These are phyloP conservation scores for Willisornis vidua DNA, from an alignment of 2,113 vertebrate genomes.

Conservation along the genomic window DNA sequence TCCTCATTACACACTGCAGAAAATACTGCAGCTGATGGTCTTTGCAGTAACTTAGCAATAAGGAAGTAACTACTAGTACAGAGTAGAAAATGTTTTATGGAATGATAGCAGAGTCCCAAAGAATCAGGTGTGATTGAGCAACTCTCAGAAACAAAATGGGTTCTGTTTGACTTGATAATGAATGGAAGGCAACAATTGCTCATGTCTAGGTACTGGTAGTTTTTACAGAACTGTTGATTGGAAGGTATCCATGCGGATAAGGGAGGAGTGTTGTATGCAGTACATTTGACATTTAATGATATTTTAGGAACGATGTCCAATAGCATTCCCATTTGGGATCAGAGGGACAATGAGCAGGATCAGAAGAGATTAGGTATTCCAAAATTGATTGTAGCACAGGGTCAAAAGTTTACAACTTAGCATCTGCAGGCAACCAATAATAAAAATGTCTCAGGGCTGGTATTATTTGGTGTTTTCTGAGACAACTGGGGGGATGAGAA, in stretches of 20 bases:
- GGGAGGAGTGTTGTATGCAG: background rate
- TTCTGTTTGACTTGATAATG: background rate
- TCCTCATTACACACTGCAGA: background rate
- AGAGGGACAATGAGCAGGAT: background rate
- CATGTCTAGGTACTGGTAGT: background rate
- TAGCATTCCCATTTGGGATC: background rate
- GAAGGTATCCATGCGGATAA: background rate
- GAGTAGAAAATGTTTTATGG: background rate
- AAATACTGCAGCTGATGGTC: background rate
- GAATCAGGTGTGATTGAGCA: background rate
- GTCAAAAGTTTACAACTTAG: background rate
- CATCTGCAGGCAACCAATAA: rapidly evolving
- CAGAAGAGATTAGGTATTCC: background rate
- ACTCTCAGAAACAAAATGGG: background rate
- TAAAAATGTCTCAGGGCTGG: background rate
- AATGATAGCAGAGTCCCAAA: background rate
- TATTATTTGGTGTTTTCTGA: background rate
- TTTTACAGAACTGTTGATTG: background rate
- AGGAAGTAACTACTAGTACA: background rate
- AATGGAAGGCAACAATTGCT: background rate
- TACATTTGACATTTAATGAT: background rate
- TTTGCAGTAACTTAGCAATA: background rate
- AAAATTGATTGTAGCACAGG: background rate
- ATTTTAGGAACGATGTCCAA: background rate
- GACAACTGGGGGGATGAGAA: background rate